Evolutionary conservation across 1,140 invertebrate genomes (phyloP), one percentile per base, ranked within the genome.

Genomic region (Zaprionus davidi): DNA sequence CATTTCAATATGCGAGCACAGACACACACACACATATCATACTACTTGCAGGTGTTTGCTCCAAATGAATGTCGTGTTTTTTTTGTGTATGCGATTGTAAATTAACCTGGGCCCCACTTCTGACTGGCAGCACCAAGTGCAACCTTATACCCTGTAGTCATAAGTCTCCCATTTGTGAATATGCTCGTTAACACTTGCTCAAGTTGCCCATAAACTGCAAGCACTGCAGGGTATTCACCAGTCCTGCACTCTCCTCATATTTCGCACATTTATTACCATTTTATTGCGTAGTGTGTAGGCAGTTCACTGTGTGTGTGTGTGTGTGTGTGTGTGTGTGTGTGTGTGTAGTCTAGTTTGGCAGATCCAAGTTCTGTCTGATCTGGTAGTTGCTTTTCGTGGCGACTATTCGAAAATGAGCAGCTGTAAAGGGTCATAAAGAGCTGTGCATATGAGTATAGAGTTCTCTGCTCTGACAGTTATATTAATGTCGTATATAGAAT

Each of bases 31-130:
- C 31, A 44, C 59, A 55, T 66, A 58, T 34, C 31, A 11, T 3
- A 7, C 56, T n/a, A 76, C 72, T 79, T 75, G 85, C 85, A 90
- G 85, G 85, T 90, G 85, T 90, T 88, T 86, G 76, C 79, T 59
- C 78, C 77, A 82, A 87, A 87, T 88, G 84, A 81, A 88, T 76
- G 78, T 60, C 22, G 13, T 41, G 26, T 15, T 46, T 67, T 34
- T 22, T 49, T 34, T 34, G 9, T 34, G 24, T 58, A 12, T 56
- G 73, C 70, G 73, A 90, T 90, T 90, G 85, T 90, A 90, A 90
- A 90, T 90, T 90, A 90, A 90, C 76, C 90, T 90, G 65, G 56
- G 51, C 59, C 31, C 34, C 51, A 63, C 15, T 63, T 49, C 63
- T 70, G 75, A 75, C 79, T 79, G 76, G 71, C 68, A 76, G 69